Evolutionary conservation across 1,140 invertebrate genomes (phyloP).

Genomic region (Chionoecetes opilio): DNA sequence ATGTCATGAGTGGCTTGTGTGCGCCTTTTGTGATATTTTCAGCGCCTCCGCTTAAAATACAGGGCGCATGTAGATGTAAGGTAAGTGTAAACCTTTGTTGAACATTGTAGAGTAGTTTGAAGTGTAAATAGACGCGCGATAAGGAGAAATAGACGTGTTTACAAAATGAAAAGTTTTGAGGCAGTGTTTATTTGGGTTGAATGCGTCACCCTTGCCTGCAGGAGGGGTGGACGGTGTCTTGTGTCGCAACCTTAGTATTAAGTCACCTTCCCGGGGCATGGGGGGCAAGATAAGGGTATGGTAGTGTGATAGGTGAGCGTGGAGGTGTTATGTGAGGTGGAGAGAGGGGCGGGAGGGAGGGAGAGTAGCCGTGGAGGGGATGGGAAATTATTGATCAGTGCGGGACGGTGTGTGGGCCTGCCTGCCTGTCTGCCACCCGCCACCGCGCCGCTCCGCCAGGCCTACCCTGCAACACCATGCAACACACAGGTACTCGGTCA

Average conservation of each 20-base stretch:
- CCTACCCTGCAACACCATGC: constrained; percentile 79
- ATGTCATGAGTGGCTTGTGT: constrained; percentile 81
- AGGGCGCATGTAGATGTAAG: constrained; percentile 80
- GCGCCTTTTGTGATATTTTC: constrained; percentile 79
- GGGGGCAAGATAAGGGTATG: not conserved
- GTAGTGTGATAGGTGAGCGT: not conserved
- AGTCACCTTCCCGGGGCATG: not conserved
- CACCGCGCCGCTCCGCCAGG: constrained; percentile 65
- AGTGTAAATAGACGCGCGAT: not conserved
- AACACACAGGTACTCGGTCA: constrained; percentile 66
- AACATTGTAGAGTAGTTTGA: constrained; percentile 45
- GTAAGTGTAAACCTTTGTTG: constrained; percentile 59
- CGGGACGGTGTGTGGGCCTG: constrained; percentile 70
- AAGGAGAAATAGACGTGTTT: constrained; percentile 45
- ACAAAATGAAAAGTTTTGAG: constrained; percentile 69
- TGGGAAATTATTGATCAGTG: constrained; percentile 79
- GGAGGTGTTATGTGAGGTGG: constrained; percentile 30
- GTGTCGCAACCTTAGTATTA: constrained; percentile 49
- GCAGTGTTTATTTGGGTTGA: constrained; percentile 77
- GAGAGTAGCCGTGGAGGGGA: constrained; percentile 65
- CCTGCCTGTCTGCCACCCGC: constrained; percentile 56
- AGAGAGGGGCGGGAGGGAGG: constrained; percentile 51
- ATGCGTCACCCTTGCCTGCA: constrained; percentile 57
- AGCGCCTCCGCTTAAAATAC: constrained; percentile 79
- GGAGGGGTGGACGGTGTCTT: not conserved